Base-by-base conservation (phyloP, 2,797 vertebrate genomes). In the Leptatherina wallacei region DNA sequence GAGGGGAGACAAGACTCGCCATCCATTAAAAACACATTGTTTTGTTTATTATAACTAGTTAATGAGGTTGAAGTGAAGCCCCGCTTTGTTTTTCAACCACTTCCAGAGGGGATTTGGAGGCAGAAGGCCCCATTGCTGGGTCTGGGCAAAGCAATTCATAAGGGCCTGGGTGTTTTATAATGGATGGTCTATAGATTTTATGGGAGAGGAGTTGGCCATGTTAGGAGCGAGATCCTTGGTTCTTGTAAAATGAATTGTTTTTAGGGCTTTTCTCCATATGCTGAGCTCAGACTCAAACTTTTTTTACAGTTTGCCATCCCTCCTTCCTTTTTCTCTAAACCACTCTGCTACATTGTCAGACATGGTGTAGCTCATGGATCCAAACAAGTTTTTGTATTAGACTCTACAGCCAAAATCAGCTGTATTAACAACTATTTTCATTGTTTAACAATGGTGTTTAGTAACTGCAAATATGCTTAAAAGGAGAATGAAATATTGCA, bases 21-120 rank as follows among this genome's bases (percentile, higher is more conserved):
- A 87, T 82, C 85, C 89, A 90, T 90, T 92, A 91, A 89, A 92
- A 89, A 89, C 87, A 90, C 88, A 92, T 91, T 93, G 88, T 91
- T 91, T 89, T 91, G 88, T 93, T 93, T 92, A 90, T 94, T 93
- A 91, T 91, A 89, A 92, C 90, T 87, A 88, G 82, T 93, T 92
- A 92, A 92, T 92, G 90, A 91, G 89, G 88, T 90, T 90, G 85
- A 91, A 91, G 89, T 82, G 82, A 92, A 93, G 82, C 64, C 81
- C 75, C 10, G 62, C 82, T 88, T 86, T 88, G 85, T 90, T 85
- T 89, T 87, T 87, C 82, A 87, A 91, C 84, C 76, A 83, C 90
- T 90, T 92, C 89, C 90, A 92, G 88, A 80, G 90, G 85, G 82
- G 78, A 79, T 85, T 86, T 86, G 76, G 85, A 87, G 81, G 86